Evolutionary conservation across 2,888 invertebrate genomes (phyloP), one percentile per base, ranked within the genome.

Genomic region (Keiferia lycopersicella): DNA sequence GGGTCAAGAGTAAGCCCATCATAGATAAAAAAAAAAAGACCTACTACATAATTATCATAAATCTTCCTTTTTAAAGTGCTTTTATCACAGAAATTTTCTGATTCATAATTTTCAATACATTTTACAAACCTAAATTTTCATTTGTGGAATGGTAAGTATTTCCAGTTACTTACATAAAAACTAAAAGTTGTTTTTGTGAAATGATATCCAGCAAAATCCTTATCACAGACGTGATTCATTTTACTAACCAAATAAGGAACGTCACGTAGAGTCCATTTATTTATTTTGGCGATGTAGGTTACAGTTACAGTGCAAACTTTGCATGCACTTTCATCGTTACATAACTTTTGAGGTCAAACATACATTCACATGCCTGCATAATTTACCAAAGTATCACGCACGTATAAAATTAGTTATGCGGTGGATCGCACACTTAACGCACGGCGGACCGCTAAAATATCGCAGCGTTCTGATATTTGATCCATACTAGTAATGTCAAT

Each of bases 281-380:
- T 57, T 57, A 34, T 30, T 58, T 58, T 20, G 39, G 58, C 18
- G 20, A 39, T 58, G 58, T 58, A 58, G 58, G 58, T 58, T n/a
- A 58, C 39, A 39, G 58, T 58, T n/a, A 58, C 39, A 39, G 12
- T 58, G 58, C 58, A 39, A 38, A 58, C 58, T 58, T 20, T 34
- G 58, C 39, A 39, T 58, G 58, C 58, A 58, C 58, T 58, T 58
- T 58, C 58, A 20, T 58, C 38, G 38, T 58, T 58, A 39, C 58
- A 58, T 58, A 39, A 58, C 58, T 20, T 38, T 58, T 58, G 18
- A 39, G 58, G 58, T 58, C 58, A 58, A 20, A 39, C 18, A 30
- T 56, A 56, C 56, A 34, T 56, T 56, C 34, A 34, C 34, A 34
- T 56, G 34, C 18, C 45, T 16, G n/a, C 51, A 53, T 22, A 53